phyloP scores from a whole-genome alignment of 1,140 invertebrate genomes.

The Brachionus sp. region DNA sequence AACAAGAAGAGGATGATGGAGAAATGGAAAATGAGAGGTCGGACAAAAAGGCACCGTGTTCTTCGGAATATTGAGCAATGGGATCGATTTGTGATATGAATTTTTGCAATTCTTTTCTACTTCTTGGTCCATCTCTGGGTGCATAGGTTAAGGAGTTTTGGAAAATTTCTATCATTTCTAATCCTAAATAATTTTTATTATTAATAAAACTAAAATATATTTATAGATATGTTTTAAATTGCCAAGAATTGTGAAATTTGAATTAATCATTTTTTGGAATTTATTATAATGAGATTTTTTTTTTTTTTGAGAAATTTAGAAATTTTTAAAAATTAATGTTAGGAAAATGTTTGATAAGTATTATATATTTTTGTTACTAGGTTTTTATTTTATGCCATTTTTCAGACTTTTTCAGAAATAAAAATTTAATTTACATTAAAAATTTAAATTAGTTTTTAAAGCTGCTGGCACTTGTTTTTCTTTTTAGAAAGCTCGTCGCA shows the following conservation, averaged over 20 bases:
- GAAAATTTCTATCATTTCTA: not conserved
- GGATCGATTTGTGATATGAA: not conserved
- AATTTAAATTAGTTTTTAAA: too few species aligned
- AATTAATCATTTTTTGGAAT: not conserved
- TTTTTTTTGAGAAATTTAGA: not conserved
- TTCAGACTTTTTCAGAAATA: too few species aligned
- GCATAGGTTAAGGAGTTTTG: not conserved
- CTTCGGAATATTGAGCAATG: not conserved
- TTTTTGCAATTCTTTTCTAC: not conserved
- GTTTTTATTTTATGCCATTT: too few species aligned
- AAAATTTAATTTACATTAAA: too few species aligned
- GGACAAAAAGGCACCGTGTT: not conserved
- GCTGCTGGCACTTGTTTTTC: too few species aligned
- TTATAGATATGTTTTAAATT: not conserved
- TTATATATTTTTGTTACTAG: too few species aligned
- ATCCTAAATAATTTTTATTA: not conserved
- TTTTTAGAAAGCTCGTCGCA: too few species aligned
- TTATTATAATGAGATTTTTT: not conserved
- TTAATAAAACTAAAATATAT: not conserved
- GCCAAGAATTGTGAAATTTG: not conserved
- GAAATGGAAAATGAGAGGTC: not conserved
- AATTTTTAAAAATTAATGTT: too few species aligned
- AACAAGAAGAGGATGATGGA: not conserved
- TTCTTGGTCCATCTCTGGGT: not conserved
- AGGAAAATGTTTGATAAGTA: too few species aligned